Conservation (phyloP, 1,140 invertebrate genomes). For the Linepithema humile region DNA sequence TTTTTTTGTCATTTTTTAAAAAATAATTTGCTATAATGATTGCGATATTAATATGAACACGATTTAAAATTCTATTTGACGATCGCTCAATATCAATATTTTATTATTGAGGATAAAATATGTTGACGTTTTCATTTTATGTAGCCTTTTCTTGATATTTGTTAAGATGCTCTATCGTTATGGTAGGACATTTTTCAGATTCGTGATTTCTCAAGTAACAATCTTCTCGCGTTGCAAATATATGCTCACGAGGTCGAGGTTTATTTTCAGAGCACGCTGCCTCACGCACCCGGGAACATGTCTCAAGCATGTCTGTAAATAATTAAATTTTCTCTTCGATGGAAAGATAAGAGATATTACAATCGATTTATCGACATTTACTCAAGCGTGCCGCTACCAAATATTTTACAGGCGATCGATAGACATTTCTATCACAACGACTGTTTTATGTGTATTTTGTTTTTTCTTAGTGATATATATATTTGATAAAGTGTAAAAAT, state of each 20-base stretch:
- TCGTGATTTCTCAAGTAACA: neutral
- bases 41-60: neutral
- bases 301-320: constrained; percentile 21
- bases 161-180: neutral
- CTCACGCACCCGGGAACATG: neutral
- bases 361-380: constrained; percentile 24
- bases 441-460: neutral
- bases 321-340: constrained; percentile 25
- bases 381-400: constrained; percentile 6
- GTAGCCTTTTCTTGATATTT: neutral
- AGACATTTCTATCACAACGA: neutral
- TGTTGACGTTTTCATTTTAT: neutral
- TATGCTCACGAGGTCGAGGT: constrained; percentile 19
- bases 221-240: constrained; percentile 8
- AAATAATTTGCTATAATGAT: neutral
- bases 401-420: constrained; percentile 20
- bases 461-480: neutral
- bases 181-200: neutral
- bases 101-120: neutral
- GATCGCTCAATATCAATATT: neutral
- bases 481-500: neutral
- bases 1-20: neutral
- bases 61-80: neutral
- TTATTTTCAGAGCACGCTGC: constrained; percentile 37
- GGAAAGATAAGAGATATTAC: neutral